These are phyloP conservation scores for Agapornis roseicollis DNA, from an alignment of 2,113 vertebrate species.

Conservation along the genomic window DNA sequence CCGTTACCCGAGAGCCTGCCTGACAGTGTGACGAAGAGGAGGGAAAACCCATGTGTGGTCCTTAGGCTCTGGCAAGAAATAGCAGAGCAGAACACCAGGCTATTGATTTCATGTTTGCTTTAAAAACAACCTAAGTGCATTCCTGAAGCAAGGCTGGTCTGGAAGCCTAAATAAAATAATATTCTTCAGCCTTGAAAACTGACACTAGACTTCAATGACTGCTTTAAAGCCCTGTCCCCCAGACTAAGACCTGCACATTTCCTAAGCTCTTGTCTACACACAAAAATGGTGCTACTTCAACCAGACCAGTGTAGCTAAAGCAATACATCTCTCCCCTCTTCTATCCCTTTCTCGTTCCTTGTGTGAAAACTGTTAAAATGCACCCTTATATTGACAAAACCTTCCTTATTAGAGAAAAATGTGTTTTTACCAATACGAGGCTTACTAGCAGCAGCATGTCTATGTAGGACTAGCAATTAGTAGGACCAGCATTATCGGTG, in stretches of 20 bases:
- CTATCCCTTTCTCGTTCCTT: background rate
- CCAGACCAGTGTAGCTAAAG: background rate
- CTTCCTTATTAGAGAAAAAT: background rate
- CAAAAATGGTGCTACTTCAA: conserved; percentile 58
- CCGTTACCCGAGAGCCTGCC: background rate
- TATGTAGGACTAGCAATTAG: background rate
- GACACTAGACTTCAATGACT: conserved; percentile 54
- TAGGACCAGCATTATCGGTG: background rate
- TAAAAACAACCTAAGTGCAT: conserved; percentile 70
- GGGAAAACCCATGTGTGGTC: conserved; percentile 47
- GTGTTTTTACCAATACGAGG: background rate
- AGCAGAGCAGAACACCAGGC: conserved; percentile 46
- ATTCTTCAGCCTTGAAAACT: conserved; percentile 69
- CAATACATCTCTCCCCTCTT: background rate
- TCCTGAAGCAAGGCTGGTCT: conserved; percentile 61
- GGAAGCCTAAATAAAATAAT: conserved; percentile 71
- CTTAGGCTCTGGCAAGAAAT: conserved; percentile 57
- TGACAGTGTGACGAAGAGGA: conserved; percentile 11
- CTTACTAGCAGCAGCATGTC: background rate
- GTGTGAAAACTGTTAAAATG: background rate
- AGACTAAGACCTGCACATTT: conserved; percentile 46
- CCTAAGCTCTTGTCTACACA: conserved; percentile 45
- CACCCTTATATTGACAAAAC: background rate
- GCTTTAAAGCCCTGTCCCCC: conserved; percentile 53
- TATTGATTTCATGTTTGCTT: conserved; percentile 63